These are phyloP conservation scores for Apostichopus californicus DNA, from an alignment of 35 echinoderm and acorn worm genomes.

Conservation along the genomic window DNA sequence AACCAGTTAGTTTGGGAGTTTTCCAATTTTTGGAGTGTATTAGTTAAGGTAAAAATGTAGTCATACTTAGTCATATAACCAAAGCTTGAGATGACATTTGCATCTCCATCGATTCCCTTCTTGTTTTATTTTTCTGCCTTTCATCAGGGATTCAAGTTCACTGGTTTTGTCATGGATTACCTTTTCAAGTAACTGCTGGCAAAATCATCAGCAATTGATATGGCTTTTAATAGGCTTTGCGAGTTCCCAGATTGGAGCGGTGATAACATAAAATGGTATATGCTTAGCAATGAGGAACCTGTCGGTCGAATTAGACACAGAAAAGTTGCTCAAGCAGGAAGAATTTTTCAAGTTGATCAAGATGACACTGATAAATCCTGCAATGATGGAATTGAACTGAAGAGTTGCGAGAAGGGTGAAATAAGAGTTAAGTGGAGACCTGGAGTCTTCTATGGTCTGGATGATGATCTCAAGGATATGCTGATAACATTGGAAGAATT, in stretches of 20 bases:
- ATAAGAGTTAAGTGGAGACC: neutral
- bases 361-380: neutral
- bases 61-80: too few relatives aligned
- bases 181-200: neutral
- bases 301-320: neutral
- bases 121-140: too few relatives aligned
- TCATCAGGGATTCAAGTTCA: too few relatives aligned
- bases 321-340: neutral
- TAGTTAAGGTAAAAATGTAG: too few relatives aligned
- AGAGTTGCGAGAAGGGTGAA: neutral
- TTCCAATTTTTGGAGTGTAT: too few relatives aligned
- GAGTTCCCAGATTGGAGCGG: neutral
- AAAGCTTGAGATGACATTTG: too few relatives aligned
- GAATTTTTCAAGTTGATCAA: neutral
- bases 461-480: constrained; percentile 1
- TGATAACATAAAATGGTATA: neutral
- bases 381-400: neutral
- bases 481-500: neutral
- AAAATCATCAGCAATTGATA: neutral
- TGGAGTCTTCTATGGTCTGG: neutral
- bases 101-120: too few relatives aligned
- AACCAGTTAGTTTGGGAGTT: too few relatives aligned
- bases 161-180: neutral
- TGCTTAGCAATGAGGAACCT: neutral
- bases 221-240: neutral